Percentiles rank a stretch among this genome's conserved stretches.
Evolutionary conservation across 2,888 invertebrate species (phyloP).

Genomic region (Orgyia antiqua): DNA sequence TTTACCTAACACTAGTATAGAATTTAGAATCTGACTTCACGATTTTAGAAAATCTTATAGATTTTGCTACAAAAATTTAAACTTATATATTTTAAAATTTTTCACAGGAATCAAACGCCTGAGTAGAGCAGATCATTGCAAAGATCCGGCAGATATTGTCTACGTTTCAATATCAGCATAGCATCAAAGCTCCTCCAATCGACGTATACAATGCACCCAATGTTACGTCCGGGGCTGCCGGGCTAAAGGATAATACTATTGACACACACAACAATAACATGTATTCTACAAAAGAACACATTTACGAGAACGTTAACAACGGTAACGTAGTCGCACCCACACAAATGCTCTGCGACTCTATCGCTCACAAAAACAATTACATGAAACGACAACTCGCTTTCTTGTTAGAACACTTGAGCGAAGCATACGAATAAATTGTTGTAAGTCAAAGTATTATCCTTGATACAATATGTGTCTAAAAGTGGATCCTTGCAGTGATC

Average conservation of each 20-base stretch:
- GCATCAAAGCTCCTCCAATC: constrained; percentile 68
- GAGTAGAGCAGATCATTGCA: constrained; percentile 92
- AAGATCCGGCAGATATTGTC: constrained; percentile 88
- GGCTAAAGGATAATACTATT: constrained; percentile 58
- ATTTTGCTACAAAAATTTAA: constrained; percentile 47
- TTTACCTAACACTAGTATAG: constrained; percentile 58
- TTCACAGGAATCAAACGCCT: constrained; percentile 91
- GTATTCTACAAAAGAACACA: constrained; percentile 34
- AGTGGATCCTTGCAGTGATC: constrained; percentile 79
- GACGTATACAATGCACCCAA: constrained; percentile 66
- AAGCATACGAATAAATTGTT: constrained; percentile 79
- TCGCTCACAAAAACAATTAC: constrained; percentile 69
- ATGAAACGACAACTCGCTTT: constrained; percentile 77
- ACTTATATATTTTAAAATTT: constrained; percentile 66
- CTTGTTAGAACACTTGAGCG: constrained; percentile 81
- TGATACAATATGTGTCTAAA: constrained; percentile 65
- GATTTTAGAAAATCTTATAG: constrained; percentile 28
- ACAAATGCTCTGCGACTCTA: constrained; percentile 66
- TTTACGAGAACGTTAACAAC: constrained; percentile 65
- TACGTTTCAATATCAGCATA: constrained; percentile 84
- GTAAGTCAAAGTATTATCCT: constrained; percentile 65
- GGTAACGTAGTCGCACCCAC: constrained; percentile 70
- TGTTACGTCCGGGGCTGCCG: constrained; percentile 51
- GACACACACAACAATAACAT: constrained; percentile 59
- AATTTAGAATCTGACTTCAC: constrained; percentile 49